These are phyloP conservation scores for Seira musarum DNA, from an alignment of 2,888 invertebrate species.

Conservation along the genomic window DNA sequence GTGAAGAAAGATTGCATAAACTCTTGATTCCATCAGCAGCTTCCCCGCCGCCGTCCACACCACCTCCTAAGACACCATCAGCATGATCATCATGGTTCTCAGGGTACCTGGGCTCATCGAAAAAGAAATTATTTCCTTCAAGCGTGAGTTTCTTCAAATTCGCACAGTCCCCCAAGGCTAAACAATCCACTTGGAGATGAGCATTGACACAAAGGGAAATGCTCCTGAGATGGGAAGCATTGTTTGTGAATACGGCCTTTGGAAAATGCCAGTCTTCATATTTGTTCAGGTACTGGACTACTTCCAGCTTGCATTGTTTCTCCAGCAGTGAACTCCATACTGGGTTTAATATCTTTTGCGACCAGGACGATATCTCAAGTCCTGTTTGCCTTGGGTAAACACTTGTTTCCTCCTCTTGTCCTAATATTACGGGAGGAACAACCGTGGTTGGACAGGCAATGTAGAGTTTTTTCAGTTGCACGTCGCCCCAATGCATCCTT, in stretches of 20 bases:
- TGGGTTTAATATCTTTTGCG: slow-evolving; percentile 15
- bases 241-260: slow-evolving; percentile 5
- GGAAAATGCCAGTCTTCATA: slow-evolving; percentile 40
- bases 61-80: background rate
- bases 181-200: slow-evolving; percentile 24
- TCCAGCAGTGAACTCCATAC: slow-evolving; percentile 21
- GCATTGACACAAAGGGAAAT: slow-evolving; percentile 31
- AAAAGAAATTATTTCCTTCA: slow-evolving; percentile 30
- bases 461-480: slow-evolving; percentile 26
- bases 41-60: background rate
- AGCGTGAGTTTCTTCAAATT: slow-evolving; percentile 18
- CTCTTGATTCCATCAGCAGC: background rate
- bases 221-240: slow-evolving; percentile 4
- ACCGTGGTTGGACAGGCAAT: slow-evolving; percentile 31
- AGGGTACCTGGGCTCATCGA: background rate
- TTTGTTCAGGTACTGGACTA: slow-evolving; percentile 34
- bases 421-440: slow-evolving; percentile 21
- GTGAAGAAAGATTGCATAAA: slow-evolving; percentile 17
- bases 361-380: slow-evolving; percentile 7
- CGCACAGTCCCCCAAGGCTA: slow-evolving; percentile 1
- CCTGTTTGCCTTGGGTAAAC: background rate
- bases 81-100: background rate
- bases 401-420: background rate
- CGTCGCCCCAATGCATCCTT: slow-evolving; percentile 30
- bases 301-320: slow-evolving; percentile 13